Percentiles rank a stretch among this genome's conserved stretches.
Evolutionary conservation across 1,140 invertebrate genomes (phyloP).

Genomic region (Drosophila cardini): DNA sequence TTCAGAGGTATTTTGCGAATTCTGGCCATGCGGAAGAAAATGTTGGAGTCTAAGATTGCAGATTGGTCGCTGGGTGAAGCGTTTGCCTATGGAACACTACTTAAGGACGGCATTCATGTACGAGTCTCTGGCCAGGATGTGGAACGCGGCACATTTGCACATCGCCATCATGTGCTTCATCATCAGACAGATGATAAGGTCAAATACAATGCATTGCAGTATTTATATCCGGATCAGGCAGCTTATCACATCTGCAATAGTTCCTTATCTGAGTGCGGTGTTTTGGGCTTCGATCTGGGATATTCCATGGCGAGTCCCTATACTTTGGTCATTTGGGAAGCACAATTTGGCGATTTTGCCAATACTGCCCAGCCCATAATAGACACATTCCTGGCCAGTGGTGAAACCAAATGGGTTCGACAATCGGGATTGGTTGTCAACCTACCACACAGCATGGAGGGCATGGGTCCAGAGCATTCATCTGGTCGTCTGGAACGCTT

Average conservation of each 20-base stretch:
- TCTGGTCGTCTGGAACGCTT: slow-evolving; percentile 98
- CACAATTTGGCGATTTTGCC: slow-evolving; percentile 99
- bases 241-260: slow-evolving; percentile 98
- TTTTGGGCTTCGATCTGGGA: slow-evolving; percentile 96
- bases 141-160: slow-evolving; percentile 98
- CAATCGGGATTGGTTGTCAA: slow-evolving; percentile 98
- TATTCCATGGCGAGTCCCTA: slow-evolving; percentile 99
- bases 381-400: slow-evolving; percentile 98
- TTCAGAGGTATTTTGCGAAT: slow-evolving; percentile 87
- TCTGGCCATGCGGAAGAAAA: slow-evolving; percentile 94
- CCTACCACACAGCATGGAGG: slow-evolving; percentile 99
- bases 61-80: slow-evolving; percentile 99
- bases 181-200: slow-evolving; percentile 98
- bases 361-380: slow-evolving; percentile 99
- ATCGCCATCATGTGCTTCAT: slow-evolving; percentile 97
- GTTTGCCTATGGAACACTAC: slow-evolving; percentile 97
- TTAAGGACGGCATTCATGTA: slow-evolving; percentile 97
- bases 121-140: slow-evolving; percentile 99
- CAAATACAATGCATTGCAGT: slow-evolving; percentile 94
- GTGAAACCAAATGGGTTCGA: slow-evolving; percentile 98
- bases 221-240: slow-evolving; percentile 97
- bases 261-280: slow-evolving; percentile 96
- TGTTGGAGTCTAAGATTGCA: slow-evolving; percentile 94
- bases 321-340: slow-evolving; percentile 99
- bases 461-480: slow-evolving; percentile 99